Evolutionary conservation across 2,113 vertebrate species (phyloP).

Genomic region (Muntiacus reevesi): DNA sequence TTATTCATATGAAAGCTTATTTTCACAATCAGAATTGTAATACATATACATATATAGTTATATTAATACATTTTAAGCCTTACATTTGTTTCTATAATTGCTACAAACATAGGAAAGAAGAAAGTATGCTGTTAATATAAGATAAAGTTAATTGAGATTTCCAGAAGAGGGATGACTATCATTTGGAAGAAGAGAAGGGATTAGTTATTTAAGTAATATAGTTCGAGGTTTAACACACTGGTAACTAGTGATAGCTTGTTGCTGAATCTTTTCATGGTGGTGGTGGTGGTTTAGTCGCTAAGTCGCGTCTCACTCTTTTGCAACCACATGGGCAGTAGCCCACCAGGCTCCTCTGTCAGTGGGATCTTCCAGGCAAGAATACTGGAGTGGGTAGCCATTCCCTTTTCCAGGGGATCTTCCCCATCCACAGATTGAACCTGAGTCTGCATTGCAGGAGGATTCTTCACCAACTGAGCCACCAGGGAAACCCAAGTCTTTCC

Average conservation of each 20-base stretch:
- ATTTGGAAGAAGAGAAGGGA: neutral
- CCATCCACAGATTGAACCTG: neutral
- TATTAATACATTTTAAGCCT: neutral
- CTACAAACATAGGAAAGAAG: neutral
- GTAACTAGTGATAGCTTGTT: neutral
- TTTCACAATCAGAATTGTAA: neutral
- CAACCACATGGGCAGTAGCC: neutral
- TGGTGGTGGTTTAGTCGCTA: neutral
- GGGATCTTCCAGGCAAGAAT: neutral
- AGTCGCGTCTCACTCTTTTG: neutral
- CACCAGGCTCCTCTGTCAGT: neutral
- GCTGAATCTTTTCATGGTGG: neutral
- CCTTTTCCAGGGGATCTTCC: neutral
- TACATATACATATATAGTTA: neutral
- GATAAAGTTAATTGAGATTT: neutral
- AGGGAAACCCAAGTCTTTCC: neutral
- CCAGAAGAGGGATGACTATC: neutral
- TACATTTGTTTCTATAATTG: neutral
- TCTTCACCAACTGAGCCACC: neutral
- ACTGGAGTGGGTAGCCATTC: neutral
- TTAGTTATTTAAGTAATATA: neutral
- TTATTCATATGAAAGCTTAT: neutral
- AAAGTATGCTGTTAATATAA: neutral
- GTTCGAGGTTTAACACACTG: neutral
- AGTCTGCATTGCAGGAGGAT: neutral